phyloP scores from a whole-genome alignment of 1,140 invertebrate genomes.

The Euura lappo region DNA sequence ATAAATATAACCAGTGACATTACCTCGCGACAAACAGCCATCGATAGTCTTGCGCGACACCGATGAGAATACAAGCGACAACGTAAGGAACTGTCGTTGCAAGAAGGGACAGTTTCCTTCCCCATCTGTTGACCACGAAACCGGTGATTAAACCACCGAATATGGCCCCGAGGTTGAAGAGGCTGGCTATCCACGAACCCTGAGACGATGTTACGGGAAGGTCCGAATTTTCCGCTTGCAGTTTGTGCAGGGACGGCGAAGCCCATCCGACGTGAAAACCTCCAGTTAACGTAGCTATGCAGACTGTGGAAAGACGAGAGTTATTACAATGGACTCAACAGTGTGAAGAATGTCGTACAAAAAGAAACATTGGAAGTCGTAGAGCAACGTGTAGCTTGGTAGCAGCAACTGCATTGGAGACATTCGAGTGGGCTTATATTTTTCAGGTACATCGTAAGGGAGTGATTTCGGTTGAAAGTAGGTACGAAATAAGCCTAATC shows the following conservation, averaged over 20 bases:
- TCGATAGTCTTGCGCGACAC: conserved; percentile 45
- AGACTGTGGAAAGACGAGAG: too few relatives aligned
- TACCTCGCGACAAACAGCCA: neutral
- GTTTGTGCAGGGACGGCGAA: conserved; percentile 29
- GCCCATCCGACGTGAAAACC: conserved; percentile 29
- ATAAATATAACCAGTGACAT: neutral
- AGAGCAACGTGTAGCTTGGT: too few relatives aligned
- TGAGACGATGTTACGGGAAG: conserved; percentile 24
- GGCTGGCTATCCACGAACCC: conserved; percentile 31
- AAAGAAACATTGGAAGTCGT: too few relatives aligned
- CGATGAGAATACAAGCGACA: conserved; percentile 66
- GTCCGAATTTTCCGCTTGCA: conserved; percentile 29
- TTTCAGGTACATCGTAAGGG: too few relatives aligned
- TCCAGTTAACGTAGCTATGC: too few relatives aligned
- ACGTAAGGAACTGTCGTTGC: conserved; percentile 54
- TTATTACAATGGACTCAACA: too few relatives aligned
- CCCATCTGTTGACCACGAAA: neutral
- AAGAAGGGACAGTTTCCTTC: neutral
- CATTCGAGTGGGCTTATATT: too few relatives aligned
- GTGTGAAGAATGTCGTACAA: too few relatives aligned
- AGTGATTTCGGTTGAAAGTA: too few relatives aligned
- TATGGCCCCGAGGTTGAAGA: conserved; percentile 27
- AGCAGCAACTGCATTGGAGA: too few relatives aligned
- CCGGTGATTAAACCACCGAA: neutral
- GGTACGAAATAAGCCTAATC: too few relatives aligned